phyloP scores from a whole-genome alignment of 2,113 vertebrate species.

The Talpa occidentalis region DNA sequence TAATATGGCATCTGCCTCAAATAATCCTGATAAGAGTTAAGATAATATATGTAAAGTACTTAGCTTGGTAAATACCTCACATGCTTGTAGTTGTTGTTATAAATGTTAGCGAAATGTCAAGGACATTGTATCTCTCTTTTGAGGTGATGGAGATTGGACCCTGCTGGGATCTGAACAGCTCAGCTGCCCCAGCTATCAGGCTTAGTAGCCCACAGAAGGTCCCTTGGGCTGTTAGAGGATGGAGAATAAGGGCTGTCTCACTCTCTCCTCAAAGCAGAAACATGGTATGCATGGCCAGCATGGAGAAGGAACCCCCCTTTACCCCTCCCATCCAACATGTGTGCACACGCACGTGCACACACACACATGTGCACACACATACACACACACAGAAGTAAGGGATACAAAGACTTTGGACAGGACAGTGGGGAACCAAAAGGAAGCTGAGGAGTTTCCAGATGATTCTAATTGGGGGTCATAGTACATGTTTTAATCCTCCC shows the following conservation, averaged over 20 bases:
- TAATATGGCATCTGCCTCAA: background rate
- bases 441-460: background rate
- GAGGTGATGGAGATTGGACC: background rate
- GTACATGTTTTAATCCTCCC: background rate
- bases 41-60: background rate
- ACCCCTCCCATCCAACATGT: background rate
- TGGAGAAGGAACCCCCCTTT: accelerated
- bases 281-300: background rate
- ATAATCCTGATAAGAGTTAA: background rate
- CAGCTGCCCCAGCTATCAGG: background rate
- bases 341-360: background rate
- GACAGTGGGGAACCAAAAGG: background rate
- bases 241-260: background rate
- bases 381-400: background rate
- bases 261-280: background rate
- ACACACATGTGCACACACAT: background rate
- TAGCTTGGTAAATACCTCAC: background rate
- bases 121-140: background rate
- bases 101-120: background rate
- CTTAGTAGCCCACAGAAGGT: background rate
- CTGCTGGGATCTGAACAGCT: slow-evolving; percentile 21
- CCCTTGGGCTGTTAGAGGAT: background rate
- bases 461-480: background rate
- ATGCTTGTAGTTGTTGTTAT: background rate
- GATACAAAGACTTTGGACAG: background rate